Conservation (phyloP, 2,888 invertebrate genomes). For the Drosophila nr. fundita region DNA sequence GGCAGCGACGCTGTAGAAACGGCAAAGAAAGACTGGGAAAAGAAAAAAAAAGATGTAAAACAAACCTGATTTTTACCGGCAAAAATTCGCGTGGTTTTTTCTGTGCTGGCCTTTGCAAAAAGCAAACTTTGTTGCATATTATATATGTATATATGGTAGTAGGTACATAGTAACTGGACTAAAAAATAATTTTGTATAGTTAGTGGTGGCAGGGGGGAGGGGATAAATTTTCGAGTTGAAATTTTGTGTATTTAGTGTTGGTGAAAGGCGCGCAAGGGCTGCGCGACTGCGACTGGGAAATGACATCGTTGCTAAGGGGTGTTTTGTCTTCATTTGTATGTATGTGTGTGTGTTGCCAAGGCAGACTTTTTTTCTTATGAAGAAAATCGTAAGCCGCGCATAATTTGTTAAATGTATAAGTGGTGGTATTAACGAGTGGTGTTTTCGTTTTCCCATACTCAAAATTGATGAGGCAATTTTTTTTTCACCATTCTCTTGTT, state of each 20-base stretch:
- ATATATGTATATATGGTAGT: slow-evolving; percentile 21
- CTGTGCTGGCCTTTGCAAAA: slow-evolving; percentile 47
- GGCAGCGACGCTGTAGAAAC: slow-evolving; percentile 46
- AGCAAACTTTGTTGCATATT: slow-evolving; percentile 50
- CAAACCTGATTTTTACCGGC: slow-evolving; percentile 82
- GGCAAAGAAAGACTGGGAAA: slow-evolving; percentile 54
- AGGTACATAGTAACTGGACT: slow-evolving; percentile 39
- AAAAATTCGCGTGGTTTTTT: slow-evolving; percentile 77
- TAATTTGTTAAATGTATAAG: slow-evolving; percentile 56
- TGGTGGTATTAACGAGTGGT: slow-evolving; percentile 29
- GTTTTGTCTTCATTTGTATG: slow-evolving; percentile 62
- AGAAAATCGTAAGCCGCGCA: slow-evolving; percentile 27
- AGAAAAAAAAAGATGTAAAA: slow-evolving; percentile 69
- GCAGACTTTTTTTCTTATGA: slow-evolving; percentile 36
- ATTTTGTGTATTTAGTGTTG: slow-evolving; percentile 73
- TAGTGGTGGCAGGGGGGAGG: neutral
- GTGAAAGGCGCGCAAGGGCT: slow-evolving; percentile 61
- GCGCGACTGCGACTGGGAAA: slow-evolving; percentile 52
- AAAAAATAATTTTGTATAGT: slow-evolving; percentile 62
- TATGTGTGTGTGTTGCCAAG: slow-evolving; percentile 61
- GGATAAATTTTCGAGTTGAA: slow-evolving; percentile 52
- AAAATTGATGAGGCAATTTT: slow-evolving; percentile 42
- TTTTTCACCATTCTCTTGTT: slow-evolving; percentile 21
- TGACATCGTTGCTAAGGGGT: slow-evolving; percentile 75
- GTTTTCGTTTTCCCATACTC: slow-evolving; percentile 25